Conservation (phyloP, 2,888 invertebrate genomes). For the Lomographa bimaculata region DNA sequence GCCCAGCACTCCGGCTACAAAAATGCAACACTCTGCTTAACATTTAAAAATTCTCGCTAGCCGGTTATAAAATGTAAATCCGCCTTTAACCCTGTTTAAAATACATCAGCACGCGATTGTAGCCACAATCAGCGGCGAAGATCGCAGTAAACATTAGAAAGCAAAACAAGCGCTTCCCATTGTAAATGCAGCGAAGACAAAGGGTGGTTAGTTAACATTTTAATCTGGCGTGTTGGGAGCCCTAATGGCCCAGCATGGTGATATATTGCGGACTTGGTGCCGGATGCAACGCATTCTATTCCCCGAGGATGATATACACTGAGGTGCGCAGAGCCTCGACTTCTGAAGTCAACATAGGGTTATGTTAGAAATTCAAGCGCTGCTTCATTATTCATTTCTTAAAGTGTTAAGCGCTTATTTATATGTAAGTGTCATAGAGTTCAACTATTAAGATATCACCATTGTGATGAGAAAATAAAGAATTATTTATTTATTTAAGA, state of each 20-base stretch:
- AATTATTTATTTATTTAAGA: too few relatives aligned
- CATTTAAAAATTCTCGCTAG: constrained; percentile 20
- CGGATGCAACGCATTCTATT: constrained; percentile 59
- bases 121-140: constrained; percentile 46
- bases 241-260: constrained; percentile 56
- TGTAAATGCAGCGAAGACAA: constrained; percentile 59
- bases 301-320: constrained; percentile 52
- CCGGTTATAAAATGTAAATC: constrained; percentile 29
- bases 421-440: too few relatives aligned
- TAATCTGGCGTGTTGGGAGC: constrained; percentile 58
- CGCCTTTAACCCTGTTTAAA: constrained; percentile 31
- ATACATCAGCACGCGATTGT: constrained; percentile 49
- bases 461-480: too few relatives aligned
- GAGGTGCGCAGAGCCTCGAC: constrained; percentile 40
- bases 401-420: too few relatives aligned
- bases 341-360: constrained; percentile 22
- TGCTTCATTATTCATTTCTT: too few relatives aligned
- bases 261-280: constrained; percentile 37
- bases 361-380: neutral
- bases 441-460: too few relatives aligned
- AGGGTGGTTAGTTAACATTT: constrained; percentile 67
- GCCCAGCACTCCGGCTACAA: constrained; percentile 3
- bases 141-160: constrained; percentile 51
- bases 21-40: constrained; percentile 20
- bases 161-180: constrained; percentile 52